Evolutionary conservation across 2,888 invertebrate genomes (phyloP), one percentile per base, ranked within the genome.

Genomic region (Drosophila pegasa): DNA sequence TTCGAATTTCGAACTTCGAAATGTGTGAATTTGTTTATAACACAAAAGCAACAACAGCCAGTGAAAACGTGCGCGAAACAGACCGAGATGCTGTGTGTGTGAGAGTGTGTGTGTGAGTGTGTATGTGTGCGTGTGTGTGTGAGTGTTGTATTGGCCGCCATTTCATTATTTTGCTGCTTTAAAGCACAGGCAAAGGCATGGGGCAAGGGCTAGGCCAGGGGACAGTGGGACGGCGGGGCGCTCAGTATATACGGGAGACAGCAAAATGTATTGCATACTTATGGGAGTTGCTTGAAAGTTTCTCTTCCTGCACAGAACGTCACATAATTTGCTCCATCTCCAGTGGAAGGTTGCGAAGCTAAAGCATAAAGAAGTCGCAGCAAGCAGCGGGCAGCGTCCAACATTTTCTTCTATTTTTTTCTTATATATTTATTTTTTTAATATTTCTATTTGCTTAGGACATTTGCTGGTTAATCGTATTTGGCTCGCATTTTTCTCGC

Each of bases 1-100:
- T 85, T 86, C 82, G 82, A 86, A 82, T 31, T 86, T 80, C 86
- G 86, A 81, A 85, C 54, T 82, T 82, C 82, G 82, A 82, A 86
- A 83, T 66, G 87, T 82, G 87, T 83, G 80, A 82, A 82, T 86
- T 86, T 82, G 83, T 78, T 82, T 83, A 86, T 85, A 70, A 57
- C 65, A 60, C 55, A 62, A 47, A 41, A 31, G 50, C 45, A 57
- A 31, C 50, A 43, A 50, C 43, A 47, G 51, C 55, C 51, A 48
- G 55, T 50, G 27, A 37, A 40, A 60, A 62, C 58, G 52, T 61
- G 51, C 20, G 40, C 37, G 67, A 41, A 61, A 54, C 45, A 29
- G 41, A 22, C 35, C 55, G n/a, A 62, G 68, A 73, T 68, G 76
- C 76, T 80, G 65, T 45, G 55, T 50, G 29, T 40, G 56, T 22